Conservation (phyloP, 2,113 vertebrate species). For the Sus scrofa region T2T-Sscrofa CM000824.6:175201501-175202000, state of each 20-base stretch:
- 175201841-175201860: not conserved
- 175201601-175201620: too few relatives aligned
- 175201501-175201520: too few relatives aligned
- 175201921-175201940: not conserved
- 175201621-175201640: not conserved
- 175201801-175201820: not conserved
- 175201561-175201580: too few relatives aligned
- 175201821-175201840: not conserved
- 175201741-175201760: not conserved
- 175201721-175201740: not conserved
- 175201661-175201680: not conserved
- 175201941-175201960: not conserved
- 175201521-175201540: too few relatives aligned
- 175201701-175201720: not conserved
- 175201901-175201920: not conserved
- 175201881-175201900: conserved; percentile 2
- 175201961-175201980: not conserved
- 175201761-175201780: not conserved
- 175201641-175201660: not conserved
- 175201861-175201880: not conserved
- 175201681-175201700: not conserved
- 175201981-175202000: not conserved
- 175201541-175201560: too few relatives aligned
- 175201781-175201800: not conserved
- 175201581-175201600: too few relatives aligned